Base-by-base conservation (phyloP, 2,113 vertebrate species). In the Hirundichthys speculiger region DNA sequence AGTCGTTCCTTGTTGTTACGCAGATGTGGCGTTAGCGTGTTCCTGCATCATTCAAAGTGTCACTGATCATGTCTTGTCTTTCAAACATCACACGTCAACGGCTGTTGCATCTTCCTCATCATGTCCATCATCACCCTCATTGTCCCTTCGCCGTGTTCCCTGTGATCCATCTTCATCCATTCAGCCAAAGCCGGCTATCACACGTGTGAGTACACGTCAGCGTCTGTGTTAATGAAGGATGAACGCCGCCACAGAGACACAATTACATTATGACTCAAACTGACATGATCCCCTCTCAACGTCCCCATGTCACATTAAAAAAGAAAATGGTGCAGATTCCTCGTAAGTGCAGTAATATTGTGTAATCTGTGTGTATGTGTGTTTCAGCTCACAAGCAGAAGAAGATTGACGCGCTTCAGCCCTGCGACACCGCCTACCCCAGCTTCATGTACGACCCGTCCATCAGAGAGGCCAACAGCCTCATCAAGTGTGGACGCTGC, bases 341-440 rank as follows among this genome's bases (percentile, higher is more conserved):
- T 34, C n/a, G n/a, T 34, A 34, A 34, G 30, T 34, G 30, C 11
- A 9, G 11, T 34, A 9, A 34, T 34, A 34, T 34, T 34, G 8
- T 45, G 8, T 45, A 39, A 16, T 15, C 2, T 15, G 0, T 21
- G n/a, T 15, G 58, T 42, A 25, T 54, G 43, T 64, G 24, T 60
- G 24, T 16, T 54, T 0, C 90, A 99, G 98, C 92, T 69, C 96
- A 99, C 88, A 96, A 72, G 77, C 95, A 96, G 80, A 98, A 91
- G 93, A 98, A 95, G 82, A 87, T 94, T 0, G 96, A 96, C 0
- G 41, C 52, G 1, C 50, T 96, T 73, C 94, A 94, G 75, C 97
- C 97, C 11, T 99, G 98, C 0, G 94, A 99, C 92, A 98, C 96
- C 0, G 92, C 94, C 16, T 99, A 99, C 58, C 96, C 95, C 0